Base-by-base conservation (phyloP, 37 sponge, comb jelly and placozoan species). In the Beroe forskalii region DNA sequence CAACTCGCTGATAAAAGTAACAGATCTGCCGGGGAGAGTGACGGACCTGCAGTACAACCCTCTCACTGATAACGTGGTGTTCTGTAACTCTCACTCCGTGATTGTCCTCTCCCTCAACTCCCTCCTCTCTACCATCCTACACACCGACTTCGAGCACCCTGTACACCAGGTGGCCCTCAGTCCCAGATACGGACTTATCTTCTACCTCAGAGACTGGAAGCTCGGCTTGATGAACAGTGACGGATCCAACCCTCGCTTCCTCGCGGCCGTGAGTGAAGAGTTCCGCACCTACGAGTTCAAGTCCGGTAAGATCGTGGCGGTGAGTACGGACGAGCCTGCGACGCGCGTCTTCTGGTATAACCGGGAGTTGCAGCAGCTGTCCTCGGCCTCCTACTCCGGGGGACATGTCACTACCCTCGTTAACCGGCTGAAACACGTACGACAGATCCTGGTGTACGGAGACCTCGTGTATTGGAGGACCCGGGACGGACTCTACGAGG, bases 291-390 rank as follows among this genome's bases (percentile, higher is more conserved):
- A 36, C 72, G 37, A 69, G 72, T 32, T 36, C 14, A 69, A 69
- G 32, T 33, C 9, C 36, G 72, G 72, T 0, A 27, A 37, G 28
- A 38, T 43, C 28, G 35, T 37, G 43, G 2, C 48, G 8, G 12
- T 80, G 22, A 38, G 38, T 42, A 48, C 42, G n/a, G 86, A 80
- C 28, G 86, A 80, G 55, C 86, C 86, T 4, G 86, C 86, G 20
- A 44, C 9, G n/a, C 23, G 86, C 1, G 44, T 80, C 1, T 80
- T 33, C 55, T 80, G 86, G 86, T 80, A 80, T 25, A 38, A 80
- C 28, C 24, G 24, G n/a, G 55, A 80, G 2, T 48, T 80, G 0
- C 86, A 80, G 30, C 86, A 80, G 35, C 55, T 80, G 1, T 44
- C 86, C 24, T 80, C 86, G 0, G 44, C 28, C 3, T 43, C 48